These are phyloP conservation scores for Ictalurus furcatus DNA, from an alignment of 2,113 vertebrate species.

Conservation along the genomic window DNA sequence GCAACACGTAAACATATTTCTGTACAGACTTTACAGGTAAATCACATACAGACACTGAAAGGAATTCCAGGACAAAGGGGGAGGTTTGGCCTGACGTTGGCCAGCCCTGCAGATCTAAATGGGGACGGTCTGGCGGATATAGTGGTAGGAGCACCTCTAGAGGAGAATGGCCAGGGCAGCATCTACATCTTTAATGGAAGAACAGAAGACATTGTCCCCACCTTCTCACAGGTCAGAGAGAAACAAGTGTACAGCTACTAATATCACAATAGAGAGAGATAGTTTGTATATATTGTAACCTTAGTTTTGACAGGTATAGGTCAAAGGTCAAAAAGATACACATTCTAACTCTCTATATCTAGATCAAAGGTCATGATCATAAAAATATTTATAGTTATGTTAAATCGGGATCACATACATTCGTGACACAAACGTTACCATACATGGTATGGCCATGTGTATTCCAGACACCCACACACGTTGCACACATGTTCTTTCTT, in stretches of 20 bases:
- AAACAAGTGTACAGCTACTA: neutral
- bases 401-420: too few relatives aligned
- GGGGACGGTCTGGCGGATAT: constrained; percentile 64
- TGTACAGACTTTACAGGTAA: neutral
- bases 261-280: neutral
- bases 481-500: too few relatives aligned
- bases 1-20: neutral
- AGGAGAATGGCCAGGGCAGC: constrained; percentile 69
- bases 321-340: too few relatives aligned
- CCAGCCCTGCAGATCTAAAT: constrained; percentile 69
- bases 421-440: too few relatives aligned
- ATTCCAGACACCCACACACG: too few relatives aligned
- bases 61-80: constrained; percentile 59
- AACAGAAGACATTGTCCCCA: constrained; percentile 42
- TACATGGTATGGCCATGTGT: too few relatives aligned
- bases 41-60: constrained; percentile 42
- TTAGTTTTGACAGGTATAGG: too few relatives aligned
- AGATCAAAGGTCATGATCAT: too few relatives aligned
- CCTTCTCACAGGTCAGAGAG: constrained; percentile 67
- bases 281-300: too few relatives aligned
- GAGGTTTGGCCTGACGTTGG: constrained; percentile 72
- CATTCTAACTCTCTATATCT: too few relatives aligned
- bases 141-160: constrained; percentile 73
- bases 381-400: too few relatives aligned
- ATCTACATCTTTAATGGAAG: constrained; percentile 72